These are phyloP conservation scores for Irena cyanogastra DNA, from an alignment of 2,113 vertebrate species.

Conservation along the genomic window DNA sequence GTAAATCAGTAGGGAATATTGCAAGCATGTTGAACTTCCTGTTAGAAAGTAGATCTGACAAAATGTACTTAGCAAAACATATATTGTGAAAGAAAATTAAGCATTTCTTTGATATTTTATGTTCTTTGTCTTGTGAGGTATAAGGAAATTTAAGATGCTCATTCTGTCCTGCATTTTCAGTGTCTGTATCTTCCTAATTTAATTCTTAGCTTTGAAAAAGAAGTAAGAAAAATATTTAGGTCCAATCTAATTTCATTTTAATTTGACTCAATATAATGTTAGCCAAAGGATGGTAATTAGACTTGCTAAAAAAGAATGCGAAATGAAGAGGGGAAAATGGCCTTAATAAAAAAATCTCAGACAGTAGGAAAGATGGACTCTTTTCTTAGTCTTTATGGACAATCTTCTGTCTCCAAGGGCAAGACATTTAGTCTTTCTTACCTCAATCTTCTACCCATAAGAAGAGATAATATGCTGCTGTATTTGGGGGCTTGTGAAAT, in stretches of 20 bases:
- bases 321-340: not conserved
- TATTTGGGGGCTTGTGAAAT: not conserved
- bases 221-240: not conserved
- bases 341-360: not conserved
- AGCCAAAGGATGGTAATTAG: not conserved
- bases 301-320: not conserved
- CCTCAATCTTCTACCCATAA: not conserved
- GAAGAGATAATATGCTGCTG: not conserved
- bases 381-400: not conserved
- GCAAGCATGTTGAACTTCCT: not conserved
- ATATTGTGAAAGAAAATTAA: not conserved
- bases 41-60: conserved; percentile 53
- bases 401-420: not conserved
- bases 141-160: not conserved
- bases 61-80: conserved; percentile 18
- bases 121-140: not conserved
- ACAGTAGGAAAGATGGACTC: not conserved
- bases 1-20: conserved; percentile 3
- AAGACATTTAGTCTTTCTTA: not conserved
- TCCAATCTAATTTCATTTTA: not conserved
- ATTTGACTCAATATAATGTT: not conserved
- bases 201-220: not conserved
- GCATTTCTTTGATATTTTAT: not conserved
- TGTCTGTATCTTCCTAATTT: not conserved
- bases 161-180: not conserved